A percentile compares a stretch with the other conserved stretches of the same genome.
Evolutionary conservation across 1,140 invertebrate genomes (phyloP).

Genomic region (Bombus haemorrhoidalis): DNA sequence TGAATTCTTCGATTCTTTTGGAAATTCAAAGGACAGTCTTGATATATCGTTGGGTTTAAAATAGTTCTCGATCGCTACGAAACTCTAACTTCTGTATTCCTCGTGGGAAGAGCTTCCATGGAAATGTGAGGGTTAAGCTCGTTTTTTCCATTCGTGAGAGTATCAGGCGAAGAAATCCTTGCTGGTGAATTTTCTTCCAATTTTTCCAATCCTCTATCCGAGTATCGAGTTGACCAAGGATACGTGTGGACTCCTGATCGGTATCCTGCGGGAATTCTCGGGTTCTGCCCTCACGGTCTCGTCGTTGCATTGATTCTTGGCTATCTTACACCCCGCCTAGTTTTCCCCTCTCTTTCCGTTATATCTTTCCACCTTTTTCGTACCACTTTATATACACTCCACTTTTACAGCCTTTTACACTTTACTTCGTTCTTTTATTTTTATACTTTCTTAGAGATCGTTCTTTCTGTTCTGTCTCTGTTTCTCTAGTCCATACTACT

Average conservation of each 20-base stretch:
- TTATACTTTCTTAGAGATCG: not conserved
- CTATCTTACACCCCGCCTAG: conserved; percentile 22
- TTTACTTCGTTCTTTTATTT: not conserved
- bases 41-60: too few relatives aligned
- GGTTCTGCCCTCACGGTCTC: conserved; percentile 70
- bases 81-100: not conserved
- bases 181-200: conserved; percentile 30
- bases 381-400: not conserved
- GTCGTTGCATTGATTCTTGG: conserved; percentile 77
- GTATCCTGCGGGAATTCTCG: conserved; percentile 76
- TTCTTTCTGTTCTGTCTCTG: not conserved
- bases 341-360: conserved; percentile 46
- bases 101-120: not conserved
- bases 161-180: conserved; percentile 19
- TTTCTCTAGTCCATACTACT: too few relatives aligned
- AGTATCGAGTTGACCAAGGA: conserved; percentile 49
- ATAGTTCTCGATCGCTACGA: not conserved
- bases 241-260: conserved; percentile 33
- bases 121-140: not conserved
- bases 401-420: not conserved
- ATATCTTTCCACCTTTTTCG: conserved; percentile 66
- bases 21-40: not conserved
- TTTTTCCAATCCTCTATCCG: conserved; percentile 28
- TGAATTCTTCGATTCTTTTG: not conserved
- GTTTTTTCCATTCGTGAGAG: not conserved